Conservation (phyloP, 30 jellyfish, hydroid and myxozoan genomes). For the Nemopilema nomurai region DNA sequence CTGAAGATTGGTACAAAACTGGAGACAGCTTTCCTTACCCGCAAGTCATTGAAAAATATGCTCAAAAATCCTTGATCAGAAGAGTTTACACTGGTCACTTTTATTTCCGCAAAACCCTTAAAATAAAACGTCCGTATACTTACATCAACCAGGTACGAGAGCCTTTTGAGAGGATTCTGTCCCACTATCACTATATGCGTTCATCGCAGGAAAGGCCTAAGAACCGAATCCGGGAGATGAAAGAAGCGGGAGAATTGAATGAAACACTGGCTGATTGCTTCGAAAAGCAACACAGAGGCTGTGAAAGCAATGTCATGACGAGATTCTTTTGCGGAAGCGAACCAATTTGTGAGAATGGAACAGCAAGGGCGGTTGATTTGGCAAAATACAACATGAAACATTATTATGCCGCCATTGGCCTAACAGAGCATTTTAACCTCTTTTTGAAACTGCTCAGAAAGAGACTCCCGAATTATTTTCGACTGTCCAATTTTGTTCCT, state of each 20-base stretch:
- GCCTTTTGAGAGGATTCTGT: slow-evolving; percentile 76
- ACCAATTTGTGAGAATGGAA: slow-evolving; percentile 69
- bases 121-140: slow-evolving; percentile 56
- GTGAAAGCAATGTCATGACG: slow-evolving; percentile 91
- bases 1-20: slow-evolving; percentile 95
- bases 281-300: slow-evolving; percentile 83
- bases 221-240: slow-evolving; percentile 74
- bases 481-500: slow-evolving; percentile 6
- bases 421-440: slow-evolving; percentile 47
- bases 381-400: slow-evolving; percentile 81
- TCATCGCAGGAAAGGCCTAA: slow-evolving; percentile 58
- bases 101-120: slow-evolving; percentile 58
- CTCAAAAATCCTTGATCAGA: slow-evolving; percentile 11
- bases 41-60: slow-evolving; percentile 59
- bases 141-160: slow-evolving; percentile 85
- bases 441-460: slow-evolving; percentile 52
- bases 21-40: slow-evolving; percentile 94
- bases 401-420: slow-evolving; percentile 83
- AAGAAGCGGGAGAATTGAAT: slow-evolving; percentile 63
- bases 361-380: slow-evolving; percentile 57
- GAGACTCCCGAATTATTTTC: slow-evolving; percentile 80
- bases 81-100: slow-evolving; percentile 77
- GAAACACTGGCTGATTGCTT: slow-evolving; percentile 81
- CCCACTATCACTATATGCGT: slow-evolving; percentile 89
- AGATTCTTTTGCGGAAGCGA: slow-evolving; percentile 84